These are phyloP conservation scores for Aldabrachelys gigantea DNA, from an alignment of 2,113 vertebrate genomes.

Conservation along the genomic window DNA sequence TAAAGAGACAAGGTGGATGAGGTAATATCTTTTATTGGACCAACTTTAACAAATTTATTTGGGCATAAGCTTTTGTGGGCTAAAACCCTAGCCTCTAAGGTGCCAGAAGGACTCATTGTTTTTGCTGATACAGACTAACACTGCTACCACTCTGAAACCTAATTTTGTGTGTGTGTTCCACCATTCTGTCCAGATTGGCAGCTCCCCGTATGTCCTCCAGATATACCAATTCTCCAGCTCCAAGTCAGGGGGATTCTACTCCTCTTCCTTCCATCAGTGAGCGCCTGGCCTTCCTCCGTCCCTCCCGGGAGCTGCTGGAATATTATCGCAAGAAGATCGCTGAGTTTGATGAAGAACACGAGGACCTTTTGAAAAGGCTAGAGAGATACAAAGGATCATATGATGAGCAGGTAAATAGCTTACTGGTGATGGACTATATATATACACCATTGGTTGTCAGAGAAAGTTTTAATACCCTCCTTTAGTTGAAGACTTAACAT, in stretches of 20 bases:
- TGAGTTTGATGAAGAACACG: constrained; percentile 91
- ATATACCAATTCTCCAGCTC: background rate
- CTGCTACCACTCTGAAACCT: too few relatives aligned
- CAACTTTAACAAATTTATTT: too few relatives aligned
- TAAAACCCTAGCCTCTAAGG: too few relatives aligned
- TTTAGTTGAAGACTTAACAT: background rate
- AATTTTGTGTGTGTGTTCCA: background rate
- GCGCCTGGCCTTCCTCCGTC: constrained; percentile 84
- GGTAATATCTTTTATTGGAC: background rate
- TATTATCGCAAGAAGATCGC: constrained; percentile 91
- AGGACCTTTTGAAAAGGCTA: constrained; percentile 88
- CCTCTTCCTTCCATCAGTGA: constrained; percentile 88
- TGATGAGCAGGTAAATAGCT: constrained; percentile 85
- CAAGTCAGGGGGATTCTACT: constrained; percentile 65
- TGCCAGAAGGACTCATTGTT: too few relatives aligned
- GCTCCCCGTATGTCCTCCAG: background rate
- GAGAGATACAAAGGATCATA: constrained; percentile 85
- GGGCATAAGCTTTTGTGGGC: too few relatives aligned
- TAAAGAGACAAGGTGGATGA: background rate
- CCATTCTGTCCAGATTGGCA: constrained; percentile 15
- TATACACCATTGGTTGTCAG: background rate
- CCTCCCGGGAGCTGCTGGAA: constrained; percentile 91
- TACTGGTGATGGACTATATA: accelerated
- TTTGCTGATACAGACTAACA: too few relatives aligned
- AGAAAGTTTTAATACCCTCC: background rate